Base-by-base conservation (phyloP, 2,113 vertebrate species). In the Todiramphus saurophagus region DNA sequence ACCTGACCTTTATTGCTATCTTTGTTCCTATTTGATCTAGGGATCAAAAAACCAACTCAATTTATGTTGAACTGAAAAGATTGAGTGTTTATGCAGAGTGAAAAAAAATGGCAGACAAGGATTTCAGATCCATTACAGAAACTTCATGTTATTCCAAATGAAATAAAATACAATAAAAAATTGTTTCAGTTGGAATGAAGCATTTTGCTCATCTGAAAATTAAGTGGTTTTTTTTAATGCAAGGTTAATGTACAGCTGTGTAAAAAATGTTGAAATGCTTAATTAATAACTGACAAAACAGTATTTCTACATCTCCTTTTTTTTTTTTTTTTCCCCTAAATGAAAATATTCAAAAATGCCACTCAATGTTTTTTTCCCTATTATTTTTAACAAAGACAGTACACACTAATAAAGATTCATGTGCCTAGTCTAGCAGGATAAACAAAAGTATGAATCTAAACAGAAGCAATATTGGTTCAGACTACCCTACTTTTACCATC, bases 281-380 rank as follows among this genome's bases (percentile, higher is more conserved):
- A 2, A 81, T 87, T 69, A 48, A 89, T 91, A 91, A 46, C 17
- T 90, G 63, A 69, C 64, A 70, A 90, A 96, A 86, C 48, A 77
- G 1, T 25, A 66, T 83, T 89, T 89, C 50, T 77, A 25, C 33
- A n/a, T 60, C 6, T 59, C 37, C 69, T 68, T 30, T 73, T 60
- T 30, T 4, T 68, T 30, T 73, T 60, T 30, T 4, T 11, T 39
- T 11, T 5, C 12, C 3, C 2, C 8, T 63, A 68, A 73, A 10
- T 48, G 16, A 92, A 87, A 68, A 43, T 73, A 85, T 73, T 76
- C 39, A 33, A 73, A 84, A 55, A 64, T 37, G 16, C 7, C 48
- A 76, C 19, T 85, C 15, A 94, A 56, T 51, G 2, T 23, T 92
- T 79, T 92, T 79, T 91, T 63, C 15, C 23, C 11, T 59, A 33